A percentile compares a stretch with the other conserved stretches of the same genome.
Conservation (phyloP, 2,113 vertebrate genomes). For the Rhombomys opimus region DNA sequence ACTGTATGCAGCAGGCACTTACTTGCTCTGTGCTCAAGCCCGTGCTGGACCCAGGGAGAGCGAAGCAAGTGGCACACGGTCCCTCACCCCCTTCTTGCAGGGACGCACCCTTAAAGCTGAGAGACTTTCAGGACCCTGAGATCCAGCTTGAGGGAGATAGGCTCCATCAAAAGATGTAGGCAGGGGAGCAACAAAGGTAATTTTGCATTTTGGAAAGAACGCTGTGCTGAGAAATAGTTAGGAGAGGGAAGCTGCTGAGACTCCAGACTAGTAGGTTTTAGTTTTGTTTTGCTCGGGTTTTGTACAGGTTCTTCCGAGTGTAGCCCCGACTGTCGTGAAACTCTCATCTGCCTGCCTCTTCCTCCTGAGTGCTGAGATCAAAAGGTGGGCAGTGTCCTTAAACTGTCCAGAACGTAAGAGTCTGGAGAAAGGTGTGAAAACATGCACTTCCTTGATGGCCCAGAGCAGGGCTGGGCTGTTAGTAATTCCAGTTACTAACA, state of each 20-base stretch:
- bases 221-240: neutral
- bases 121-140: neutral
- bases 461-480: neutral
- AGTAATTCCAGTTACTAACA: neutral
- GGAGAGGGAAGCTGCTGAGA: neutral
- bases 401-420: neutral
- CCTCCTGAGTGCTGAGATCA: neutral
- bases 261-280: neutral
- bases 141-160: neutral
- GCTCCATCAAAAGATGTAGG: neutral
- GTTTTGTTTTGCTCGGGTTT: neutral
- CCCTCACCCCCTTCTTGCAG: neutral
- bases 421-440: conserved; percentile 19
- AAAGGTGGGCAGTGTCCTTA: neutral
- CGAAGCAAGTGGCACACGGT: neutral
- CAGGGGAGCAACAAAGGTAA: neutral
- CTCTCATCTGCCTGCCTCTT: neutral
- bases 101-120: neutral
- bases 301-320: neutral
- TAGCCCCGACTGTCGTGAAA: neutral
- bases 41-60: neutral
- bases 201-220: neutral
- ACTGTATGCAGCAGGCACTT: neutral
- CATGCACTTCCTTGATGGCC: neutral
- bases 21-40: neutral